phyloP scores from a whole-genome alignment of 2,888 invertebrate genomes.

The Aquatica leii region DNA sequence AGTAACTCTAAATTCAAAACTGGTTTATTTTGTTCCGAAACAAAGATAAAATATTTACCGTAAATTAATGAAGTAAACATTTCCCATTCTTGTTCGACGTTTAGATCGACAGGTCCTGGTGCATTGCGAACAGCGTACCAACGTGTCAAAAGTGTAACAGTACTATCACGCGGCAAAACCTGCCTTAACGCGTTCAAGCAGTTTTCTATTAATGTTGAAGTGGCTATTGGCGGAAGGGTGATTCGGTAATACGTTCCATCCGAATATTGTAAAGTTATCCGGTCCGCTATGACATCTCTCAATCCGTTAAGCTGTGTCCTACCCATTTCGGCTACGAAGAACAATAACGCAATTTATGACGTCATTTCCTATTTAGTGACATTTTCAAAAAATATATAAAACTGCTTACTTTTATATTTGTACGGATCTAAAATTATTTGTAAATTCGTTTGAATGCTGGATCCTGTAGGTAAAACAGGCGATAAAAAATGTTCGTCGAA shows the following conservation, averaged over 20 bases:
- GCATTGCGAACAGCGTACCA: slow-evolving; percentile 92
- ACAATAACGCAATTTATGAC: too few relatives aligned
- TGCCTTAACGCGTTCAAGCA: slow-evolving; percentile 78
- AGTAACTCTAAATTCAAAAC: slow-evolving; percentile 64
- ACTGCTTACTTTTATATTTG: slow-evolving; percentile 15
- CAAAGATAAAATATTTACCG: slow-evolving; percentile 52
- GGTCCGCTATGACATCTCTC: slow-evolving; percentile 79
- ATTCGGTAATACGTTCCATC: slow-evolving; percentile 81
- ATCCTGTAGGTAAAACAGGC: slow-evolving; percentile 69
- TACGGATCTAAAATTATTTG: slow-evolving; percentile 11
- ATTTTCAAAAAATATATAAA: background rate
- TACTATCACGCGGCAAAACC: slow-evolving; percentile 77
- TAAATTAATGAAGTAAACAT: slow-evolving; percentile 73
- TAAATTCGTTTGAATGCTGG: slow-evolving; percentile 8
- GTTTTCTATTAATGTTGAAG: slow-evolving; percentile 70
- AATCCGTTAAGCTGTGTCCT: slow-evolving; percentile 60
- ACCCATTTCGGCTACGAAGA: slow-evolving; percentile 10
- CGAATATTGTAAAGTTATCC: slow-evolving; percentile 78
- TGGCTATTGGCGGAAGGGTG: slow-evolving; percentile 73
- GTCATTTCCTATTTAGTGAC: too few relatives aligned
- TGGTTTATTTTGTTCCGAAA: background rate
- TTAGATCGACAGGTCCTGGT: slow-evolving; percentile 82
- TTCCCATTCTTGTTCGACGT: slow-evolving; percentile 80
- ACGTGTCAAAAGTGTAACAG: slow-evolving; percentile 76
- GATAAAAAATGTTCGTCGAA: slow-evolving; percentile 77